Conservation (phyloP, 2,888 invertebrate genomes). For the Conistra vaccinii region DNA sequence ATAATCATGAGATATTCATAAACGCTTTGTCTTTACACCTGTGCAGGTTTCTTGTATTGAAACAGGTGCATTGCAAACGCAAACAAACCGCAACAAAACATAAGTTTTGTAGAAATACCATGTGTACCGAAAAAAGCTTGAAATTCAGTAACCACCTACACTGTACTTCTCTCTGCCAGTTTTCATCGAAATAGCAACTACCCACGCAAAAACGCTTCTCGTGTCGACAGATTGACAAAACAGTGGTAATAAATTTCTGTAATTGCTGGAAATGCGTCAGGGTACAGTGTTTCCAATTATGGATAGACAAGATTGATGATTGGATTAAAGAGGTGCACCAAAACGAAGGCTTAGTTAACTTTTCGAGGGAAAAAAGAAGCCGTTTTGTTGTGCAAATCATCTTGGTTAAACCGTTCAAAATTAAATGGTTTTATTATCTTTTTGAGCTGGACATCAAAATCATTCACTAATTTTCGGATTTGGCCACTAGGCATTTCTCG, state of each 20-base stretch:
- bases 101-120: too few species aligned
- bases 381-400: background rate
- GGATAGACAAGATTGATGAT: constrained; percentile 50
- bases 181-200: constrained; percentile 22
- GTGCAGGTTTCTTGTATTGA: background rate
- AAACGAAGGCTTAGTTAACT: constrained; percentile 28
- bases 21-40: background rate
- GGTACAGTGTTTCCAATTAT: constrained; percentile 21
- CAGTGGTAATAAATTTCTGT: constrained; percentile 59
- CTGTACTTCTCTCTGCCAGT: background rate
- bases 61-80: background rate
- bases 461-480: background rate
- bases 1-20: background rate
- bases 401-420: background rate
- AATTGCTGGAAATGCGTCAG: constrained; percentile 36
- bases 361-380: background rate
- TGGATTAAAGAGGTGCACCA: constrained; percentile 13
- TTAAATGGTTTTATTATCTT: background rate
- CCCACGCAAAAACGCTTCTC: constrained; percentile 29
- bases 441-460: background rate
- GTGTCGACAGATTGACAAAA: constrained; percentile 60
- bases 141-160: constrained; percentile 3
- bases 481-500: background rate
- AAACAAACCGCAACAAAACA: background rate
- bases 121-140: constrained; percentile 2